Evolutionary conservation across 2,113 vertebrate species (phyloP).

Genomic region (Ascaphus truei): DNA sequence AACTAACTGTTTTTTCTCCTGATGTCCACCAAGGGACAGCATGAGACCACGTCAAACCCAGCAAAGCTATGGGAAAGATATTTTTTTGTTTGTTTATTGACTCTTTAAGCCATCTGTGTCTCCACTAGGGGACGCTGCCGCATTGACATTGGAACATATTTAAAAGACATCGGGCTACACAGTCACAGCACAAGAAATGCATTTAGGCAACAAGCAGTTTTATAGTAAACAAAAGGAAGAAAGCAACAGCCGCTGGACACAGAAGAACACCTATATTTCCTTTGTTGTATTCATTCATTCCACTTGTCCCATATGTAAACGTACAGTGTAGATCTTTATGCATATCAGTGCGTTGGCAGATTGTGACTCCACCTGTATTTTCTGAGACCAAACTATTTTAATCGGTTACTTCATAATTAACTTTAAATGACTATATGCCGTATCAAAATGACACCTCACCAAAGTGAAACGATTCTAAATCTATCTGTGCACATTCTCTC

Average conservation of each 20-base stretch:
- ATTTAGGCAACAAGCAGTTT: not conserved
- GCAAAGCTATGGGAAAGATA: too few relatives aligned
- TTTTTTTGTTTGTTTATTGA: too few relatives aligned
- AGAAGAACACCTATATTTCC: not conserved
- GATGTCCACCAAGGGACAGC: conserved; percentile 46
- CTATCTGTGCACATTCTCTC: not conserved
- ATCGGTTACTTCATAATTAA: too few relatives aligned
- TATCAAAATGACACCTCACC: not conserved
- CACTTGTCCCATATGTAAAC: too few relatives aligned
- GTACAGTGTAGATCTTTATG: too few relatives aligned
- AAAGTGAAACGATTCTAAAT: not conserved
- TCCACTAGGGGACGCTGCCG: conserved; percentile 30
- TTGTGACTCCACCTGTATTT: too few relatives aligned
- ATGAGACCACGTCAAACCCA: conserved; percentile 5
- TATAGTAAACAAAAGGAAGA: not conserved
- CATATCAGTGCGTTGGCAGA: too few relatives aligned
- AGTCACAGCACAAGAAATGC: not conserved
- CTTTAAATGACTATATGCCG: not conserved
- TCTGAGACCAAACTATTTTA: too few relatives aligned
- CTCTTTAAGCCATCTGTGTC: not conserved
- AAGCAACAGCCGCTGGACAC: not conserved
- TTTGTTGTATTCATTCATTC: not conserved
- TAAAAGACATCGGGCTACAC: rapidly evolving
- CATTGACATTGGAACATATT: too few relatives aligned
- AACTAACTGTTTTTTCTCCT: not conserved